Conservation (phyloP, 1,140 invertebrate species). For the Ptiloglossa arizonensis region DNA sequence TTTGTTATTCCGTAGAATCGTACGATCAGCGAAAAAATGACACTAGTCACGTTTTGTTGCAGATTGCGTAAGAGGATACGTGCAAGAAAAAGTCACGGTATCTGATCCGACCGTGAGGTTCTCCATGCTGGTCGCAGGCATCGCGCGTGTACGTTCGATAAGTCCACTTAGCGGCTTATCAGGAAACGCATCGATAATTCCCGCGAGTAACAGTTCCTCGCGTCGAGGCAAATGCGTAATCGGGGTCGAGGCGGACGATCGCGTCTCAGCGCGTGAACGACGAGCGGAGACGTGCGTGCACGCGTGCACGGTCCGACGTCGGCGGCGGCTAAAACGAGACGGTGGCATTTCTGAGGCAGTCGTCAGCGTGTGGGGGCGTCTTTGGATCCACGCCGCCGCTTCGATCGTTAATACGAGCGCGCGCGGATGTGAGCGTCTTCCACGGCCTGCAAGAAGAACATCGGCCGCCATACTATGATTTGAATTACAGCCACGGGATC, state of each 20-base stretch:
- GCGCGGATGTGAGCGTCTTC: slow-evolving; percentile 1
- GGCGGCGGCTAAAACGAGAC: slow-evolving; percentile 52
- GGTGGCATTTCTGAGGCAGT: slow-evolving; percentile 67
- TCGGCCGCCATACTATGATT: background rate
- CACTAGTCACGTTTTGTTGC: no score
- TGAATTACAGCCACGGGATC: background rate
- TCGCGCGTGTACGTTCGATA: background rate
- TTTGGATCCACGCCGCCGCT: slow-evolving; percentile 66
- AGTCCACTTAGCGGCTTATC: background rate
- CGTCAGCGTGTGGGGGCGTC: slow-evolving; percentile 63
- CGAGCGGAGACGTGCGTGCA: slow-evolving; percentile 22
- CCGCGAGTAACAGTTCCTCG: background rate
- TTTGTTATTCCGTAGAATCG: no score
- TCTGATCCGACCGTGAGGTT: no score
- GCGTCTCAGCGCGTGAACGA: slow-evolving; percentile 40
- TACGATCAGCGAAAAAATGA: no score
- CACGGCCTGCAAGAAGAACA: slow-evolving; percentile 22
- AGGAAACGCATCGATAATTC: background rate
- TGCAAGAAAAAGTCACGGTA: no score
- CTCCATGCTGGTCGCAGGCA: background rate
- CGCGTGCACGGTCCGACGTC: slow-evolving; percentile 29
- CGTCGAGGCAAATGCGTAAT: slow-evolving; percentile 43
- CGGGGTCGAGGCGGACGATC: slow-evolving; percentile 18
- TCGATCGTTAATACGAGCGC: slow-evolving; percentile 6
- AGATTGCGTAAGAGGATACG: no score